Base-by-base conservation (phyloP, 2,888 invertebrate genomes). In the Choristoneura rosaceana region DNA sequence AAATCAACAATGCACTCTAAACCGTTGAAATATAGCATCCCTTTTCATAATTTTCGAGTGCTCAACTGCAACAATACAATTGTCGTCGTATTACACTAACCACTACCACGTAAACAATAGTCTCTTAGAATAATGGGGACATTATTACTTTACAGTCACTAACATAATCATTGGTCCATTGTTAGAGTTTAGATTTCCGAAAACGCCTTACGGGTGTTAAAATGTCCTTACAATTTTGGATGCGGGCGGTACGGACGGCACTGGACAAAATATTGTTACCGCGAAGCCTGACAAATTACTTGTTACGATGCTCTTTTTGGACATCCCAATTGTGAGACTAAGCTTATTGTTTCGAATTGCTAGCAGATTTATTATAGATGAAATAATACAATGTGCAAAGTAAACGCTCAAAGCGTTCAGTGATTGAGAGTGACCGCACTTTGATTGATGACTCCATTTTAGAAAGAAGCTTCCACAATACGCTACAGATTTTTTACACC, bases 241-340 rank as follows among this genome's bases (percentile, higher is more conserved):
- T 85, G 83, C 85, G 85, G 86, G 84, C 78, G 81, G 84, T 83
- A 82, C 78, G 81, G 83, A 84, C 84, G 82, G 77, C 78, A 82
- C 83, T 81, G 83, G 85, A 89, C 88, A 91, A 85, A 93, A 93
- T 93, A 92, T 93, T 93, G 87, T 90, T 85, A 91, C 93, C 92
- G 79, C 91, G 80, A 81, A 78, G 85, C 82, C 88, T 89, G 84
- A 87, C 92, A 82, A 91, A 93, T 93, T 84, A 81, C 80, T 87
- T 88, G 82, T 89, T 77, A 76, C 76, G 83, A 76, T 76, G 79
- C 79, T 77, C 69, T 73, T 80, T 75, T 78, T 75, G 71, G 77
- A 43, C 17, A 33, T 5, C 12, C 25, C 62, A 55, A 66, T 52
- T 58, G 68, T 68, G 15, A 55, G 17, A 47, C 55, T 62, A 25